Percentiles rank a stretch among this genome's conserved stretches.
Evolutionary conservation across 2,888 invertebrate genomes (phyloP).

Genomic region (Hybos culiciformis): DNA sequence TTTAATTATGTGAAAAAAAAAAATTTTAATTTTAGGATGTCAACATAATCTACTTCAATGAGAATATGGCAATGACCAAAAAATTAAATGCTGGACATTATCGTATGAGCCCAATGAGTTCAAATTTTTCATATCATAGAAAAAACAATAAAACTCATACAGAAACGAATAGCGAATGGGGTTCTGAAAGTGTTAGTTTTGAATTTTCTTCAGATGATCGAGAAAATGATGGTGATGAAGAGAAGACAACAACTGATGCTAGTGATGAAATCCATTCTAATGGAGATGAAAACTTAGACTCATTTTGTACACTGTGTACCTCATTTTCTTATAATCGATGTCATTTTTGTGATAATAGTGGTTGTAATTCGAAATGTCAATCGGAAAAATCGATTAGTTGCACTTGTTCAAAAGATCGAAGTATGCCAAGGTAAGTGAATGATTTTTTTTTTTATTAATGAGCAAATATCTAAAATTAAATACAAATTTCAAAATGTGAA

Average conservation of each 20-base stretch:
- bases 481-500: not conserved
- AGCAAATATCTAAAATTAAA: not conserved
- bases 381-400: constrained; percentile 23
- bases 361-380: constrained; percentile 32
- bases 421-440: constrained; percentile 14
- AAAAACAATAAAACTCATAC: constrained; percentile 10
- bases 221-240: constrained; percentile 6
- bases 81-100: constrained; percentile 22
- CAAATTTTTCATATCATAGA: constrained; percentile 17
- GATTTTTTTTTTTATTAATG: not conserved
- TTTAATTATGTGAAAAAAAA: constrained; percentile 6
- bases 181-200: constrained; percentile 24
- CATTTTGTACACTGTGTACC: constrained; percentile 34
- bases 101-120: constrained; percentile 20
- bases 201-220: constrained; percentile 29
- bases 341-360: constrained; percentile 30
- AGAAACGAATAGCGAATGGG: constrained; percentile 13
- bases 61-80: constrained; percentile 35
- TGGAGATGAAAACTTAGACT: constrained; percentile 22
- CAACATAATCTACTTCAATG: constrained; percentile 34
- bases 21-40: constrained; percentile 11
- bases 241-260: constrained; percentile 5
- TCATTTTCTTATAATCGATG: constrained; percentile 35
- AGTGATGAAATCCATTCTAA: constrained; percentile 1
- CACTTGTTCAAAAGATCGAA: constrained; percentile 16